Percentiles rank a stretch among this genome's conserved stretches.
These are phyloP conservation scores for Melinaea menophilus DNA, from an alignment of 2,888 invertebrate genomes.

Conservation along the genomic window DNA sequence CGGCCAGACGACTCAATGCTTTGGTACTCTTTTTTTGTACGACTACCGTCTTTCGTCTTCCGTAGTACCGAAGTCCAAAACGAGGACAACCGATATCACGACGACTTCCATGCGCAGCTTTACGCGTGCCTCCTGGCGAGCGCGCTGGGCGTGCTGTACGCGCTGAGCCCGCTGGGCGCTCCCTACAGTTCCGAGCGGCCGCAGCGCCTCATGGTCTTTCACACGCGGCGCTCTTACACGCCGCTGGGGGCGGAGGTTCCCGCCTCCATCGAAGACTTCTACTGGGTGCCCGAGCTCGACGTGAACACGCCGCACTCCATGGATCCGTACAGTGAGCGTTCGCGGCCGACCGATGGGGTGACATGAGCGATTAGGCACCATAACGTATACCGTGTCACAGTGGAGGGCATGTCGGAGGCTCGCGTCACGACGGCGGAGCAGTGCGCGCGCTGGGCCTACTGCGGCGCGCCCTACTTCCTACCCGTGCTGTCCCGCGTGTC, in stretches of 20 bases:
- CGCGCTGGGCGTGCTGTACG: slow-evolving; percentile 45
- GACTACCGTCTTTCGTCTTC: too few species aligned
- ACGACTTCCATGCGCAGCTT: slow-evolving; percentile 13
- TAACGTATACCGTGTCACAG: slow-evolving; percentile 25
- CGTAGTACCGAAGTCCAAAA: too few species aligned
- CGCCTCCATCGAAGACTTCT: slow-evolving; percentile 62
- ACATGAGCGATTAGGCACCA: neutral
- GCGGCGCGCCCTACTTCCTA: slow-evolving; percentile 88
- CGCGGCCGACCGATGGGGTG: neutral
- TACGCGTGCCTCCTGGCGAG: slow-evolving; percentile 26
- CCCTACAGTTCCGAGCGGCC: slow-evolving; percentile 82
- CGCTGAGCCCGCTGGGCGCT: slow-evolving; percentile 80
- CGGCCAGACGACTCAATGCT: slow-evolving; percentile 37
- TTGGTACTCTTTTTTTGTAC: slow-evolving; percentile 32
- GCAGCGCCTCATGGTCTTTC: slow-evolving; percentile 86
- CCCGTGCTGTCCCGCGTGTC: slow-evolving; percentile 82
- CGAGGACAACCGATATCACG: too few species aligned
- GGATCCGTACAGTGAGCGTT: slow-evolving; percentile 35
- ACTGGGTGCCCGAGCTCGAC: slow-evolving; percentile 87
- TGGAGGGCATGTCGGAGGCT: slow-evolving; percentile 35
- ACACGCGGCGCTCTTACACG: slow-evolving; percentile 73
- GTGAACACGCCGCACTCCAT: slow-evolving; percentile 80
- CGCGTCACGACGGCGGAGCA: slow-evolving; percentile 42
- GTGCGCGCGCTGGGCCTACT: slow-evolving; percentile 82
- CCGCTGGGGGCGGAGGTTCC: slow-evolving; percentile 46